These are phyloP conservation scores for Ctenoplectra terminalis DNA, from an alignment of 1,140 invertebrate genomes.

Conservation along the genomic window DNA sequence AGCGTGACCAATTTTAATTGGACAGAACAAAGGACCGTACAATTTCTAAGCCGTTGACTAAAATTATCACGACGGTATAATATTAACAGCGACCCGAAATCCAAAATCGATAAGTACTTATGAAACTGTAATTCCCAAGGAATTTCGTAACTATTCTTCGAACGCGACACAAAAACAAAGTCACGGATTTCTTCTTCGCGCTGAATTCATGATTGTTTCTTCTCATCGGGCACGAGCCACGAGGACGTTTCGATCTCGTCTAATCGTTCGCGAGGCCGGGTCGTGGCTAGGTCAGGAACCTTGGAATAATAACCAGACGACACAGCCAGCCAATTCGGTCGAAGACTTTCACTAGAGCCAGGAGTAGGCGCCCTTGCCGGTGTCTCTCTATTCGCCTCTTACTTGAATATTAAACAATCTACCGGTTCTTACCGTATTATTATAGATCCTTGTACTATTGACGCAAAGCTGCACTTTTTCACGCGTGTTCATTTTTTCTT, in stretches of 20 bases:
- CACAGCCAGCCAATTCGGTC: slow-evolving; percentile 59
- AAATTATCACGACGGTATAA: neutral
- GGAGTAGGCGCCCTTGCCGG: slow-evolving; percentile 67
- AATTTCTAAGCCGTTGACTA: neutral
- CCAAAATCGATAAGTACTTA: neutral
- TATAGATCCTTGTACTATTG: neutral
- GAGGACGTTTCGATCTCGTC: neutral
- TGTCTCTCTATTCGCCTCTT: slow-evolving; percentile 47
- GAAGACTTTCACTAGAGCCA: slow-evolving; percentile 57
- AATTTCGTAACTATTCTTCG: neutral
- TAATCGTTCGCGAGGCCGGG: slow-evolving; percentile 13
- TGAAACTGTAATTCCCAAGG: neutral
- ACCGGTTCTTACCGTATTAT: neutral
- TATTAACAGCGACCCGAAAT: too few relatives aligned
- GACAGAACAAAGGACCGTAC: too few relatives aligned
- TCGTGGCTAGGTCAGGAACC: slow-evolving; percentile 64
- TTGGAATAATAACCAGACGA: slow-evolving; percentile 55
- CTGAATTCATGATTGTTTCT: neutral
- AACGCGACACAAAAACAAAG: neutral
- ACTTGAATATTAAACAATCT: slow-evolving; percentile 50
- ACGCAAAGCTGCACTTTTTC: neutral
- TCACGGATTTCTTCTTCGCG: neutral
- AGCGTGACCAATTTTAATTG: neutral
- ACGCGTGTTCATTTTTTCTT: neutral
- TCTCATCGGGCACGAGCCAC: neutral